Evolutionary conservation across 1,140 invertebrate genomes (phyloP).

Genomic region (Archivesica marissinica): DNA sequence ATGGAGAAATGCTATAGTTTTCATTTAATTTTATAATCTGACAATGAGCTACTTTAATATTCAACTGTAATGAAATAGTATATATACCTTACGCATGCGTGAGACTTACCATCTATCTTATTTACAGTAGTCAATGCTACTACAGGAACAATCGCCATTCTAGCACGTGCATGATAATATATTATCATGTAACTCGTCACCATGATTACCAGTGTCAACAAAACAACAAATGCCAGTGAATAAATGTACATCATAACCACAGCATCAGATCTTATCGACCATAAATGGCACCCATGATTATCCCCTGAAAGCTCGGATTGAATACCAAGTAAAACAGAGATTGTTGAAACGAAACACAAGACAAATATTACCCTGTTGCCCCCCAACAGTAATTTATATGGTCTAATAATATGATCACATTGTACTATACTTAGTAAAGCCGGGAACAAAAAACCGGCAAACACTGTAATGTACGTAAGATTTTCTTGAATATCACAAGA

Average conservation of each 20-base stretch:
- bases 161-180: constrained; percentile 6
- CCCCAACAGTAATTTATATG: neutral
- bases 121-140: too few species aligned
- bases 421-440: constrained; percentile 7
- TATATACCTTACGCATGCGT: too few species aligned
- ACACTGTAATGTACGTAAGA: neutral
- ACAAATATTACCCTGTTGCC: neutral
- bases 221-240: neutral
- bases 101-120: too few species aligned
- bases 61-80: too few species aligned
- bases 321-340: neutral
- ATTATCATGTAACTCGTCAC: constrained; percentile 28
- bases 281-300: constrained; percentile 36
- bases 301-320: constrained; percentile 7
- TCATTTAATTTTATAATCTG: too few species aligned
- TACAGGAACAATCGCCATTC: too few species aligned
- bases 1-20: too few species aligned
- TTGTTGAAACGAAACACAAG: neutral
- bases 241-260: constrained; percentile 27
- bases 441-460: constrained; percentile 33
- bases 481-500: constrained; percentile 21
- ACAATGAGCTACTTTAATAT: too few species aligned
- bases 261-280: constrained; percentile 6
- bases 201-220: neutral
- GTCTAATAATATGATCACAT: constrained; percentile 18